Percentiles rank a stretch among this genome's conserved stretches.
Evolutionary conservation across 1,140 invertebrate species (phyloP).

Genomic region (Trichomalopsis sarcophagae): DNA sequence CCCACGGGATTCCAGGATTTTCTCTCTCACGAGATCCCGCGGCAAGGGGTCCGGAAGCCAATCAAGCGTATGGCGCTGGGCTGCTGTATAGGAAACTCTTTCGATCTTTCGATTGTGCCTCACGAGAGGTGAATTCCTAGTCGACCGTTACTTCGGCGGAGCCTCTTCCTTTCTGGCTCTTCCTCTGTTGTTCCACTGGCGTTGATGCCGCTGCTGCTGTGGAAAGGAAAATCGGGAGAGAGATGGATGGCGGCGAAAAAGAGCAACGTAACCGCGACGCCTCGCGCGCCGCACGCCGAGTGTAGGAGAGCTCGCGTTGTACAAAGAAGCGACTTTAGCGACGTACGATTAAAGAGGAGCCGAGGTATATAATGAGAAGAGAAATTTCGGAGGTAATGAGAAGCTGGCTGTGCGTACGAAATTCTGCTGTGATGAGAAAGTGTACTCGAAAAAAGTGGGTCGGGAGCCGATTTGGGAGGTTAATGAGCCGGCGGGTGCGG

Average conservation of each 20-base stretch:
- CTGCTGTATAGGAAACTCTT: slow-evolving; percentile 8
- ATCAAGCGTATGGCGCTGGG: slow-evolving; percentile 29
- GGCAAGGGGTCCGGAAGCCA: slow-evolving; percentile 39
- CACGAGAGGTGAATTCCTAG: not conserved
- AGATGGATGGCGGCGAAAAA: not conserved
- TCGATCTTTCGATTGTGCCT: slow-evolving; percentile 22
- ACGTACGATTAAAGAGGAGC: not conserved
- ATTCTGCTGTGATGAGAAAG: slow-evolving; percentile 7
- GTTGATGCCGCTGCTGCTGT: not conserved
- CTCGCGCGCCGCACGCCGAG: not conserved
- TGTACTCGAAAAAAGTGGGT: not conserved
- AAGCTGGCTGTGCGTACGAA: slow-evolving; percentile 11
- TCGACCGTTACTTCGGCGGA: not conserved
- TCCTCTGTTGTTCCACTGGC: not conserved
- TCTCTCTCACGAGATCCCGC: not conserved
- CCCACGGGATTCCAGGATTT: slow-evolving; percentile 15
- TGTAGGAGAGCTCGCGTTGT: not conserved
- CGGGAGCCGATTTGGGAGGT: slow-evolving; percentile 9
- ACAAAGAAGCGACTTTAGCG: slow-evolving; percentile 33
- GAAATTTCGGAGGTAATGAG: slow-evolving; percentile 21
- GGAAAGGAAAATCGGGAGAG: not conserved
- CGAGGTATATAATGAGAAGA: not conserved
- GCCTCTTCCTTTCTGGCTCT: not conserved
- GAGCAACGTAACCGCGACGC: slow-evolving; percentile 11
- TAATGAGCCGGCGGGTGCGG: slow-evolving; percentile 5